Conservation (phyloP, 2,113 vertebrate genomes). For the Carettochelys insculpta region DNA sequence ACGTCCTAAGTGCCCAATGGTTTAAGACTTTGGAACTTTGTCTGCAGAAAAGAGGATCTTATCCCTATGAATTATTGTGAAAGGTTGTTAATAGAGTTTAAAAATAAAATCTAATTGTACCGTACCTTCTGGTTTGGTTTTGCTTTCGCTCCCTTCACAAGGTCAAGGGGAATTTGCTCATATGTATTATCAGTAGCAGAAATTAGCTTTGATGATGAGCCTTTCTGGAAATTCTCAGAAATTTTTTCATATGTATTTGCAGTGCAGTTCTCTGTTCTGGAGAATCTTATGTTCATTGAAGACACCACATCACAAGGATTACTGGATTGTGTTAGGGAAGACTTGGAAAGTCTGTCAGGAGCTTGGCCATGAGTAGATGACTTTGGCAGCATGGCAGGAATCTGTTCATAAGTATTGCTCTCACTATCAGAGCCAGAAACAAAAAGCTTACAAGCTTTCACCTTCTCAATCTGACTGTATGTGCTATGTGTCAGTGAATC, state of each 20-base stretch:
- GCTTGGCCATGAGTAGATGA: background rate
- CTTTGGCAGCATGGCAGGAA: conserved; percentile 27
- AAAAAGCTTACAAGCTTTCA: background rate
- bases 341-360: background rate
- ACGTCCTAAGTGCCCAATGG: background rate
- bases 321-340: background rate
- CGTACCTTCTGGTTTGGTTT: conserved; percentile 59
- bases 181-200: conserved; percentile 1
- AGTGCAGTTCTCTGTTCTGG: background rate
- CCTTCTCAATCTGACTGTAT: background rate
- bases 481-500: background rate
- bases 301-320: background rate
- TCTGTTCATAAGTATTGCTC: conserved; percentile 62
- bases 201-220: background rate
- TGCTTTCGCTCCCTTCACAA: conserved; percentile 16
- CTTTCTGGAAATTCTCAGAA: background rate
- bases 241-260: conserved; percentile 47
- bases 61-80: background rate
- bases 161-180: conserved; percentile 1
- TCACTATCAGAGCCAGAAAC: rapidly evolving
- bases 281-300: background rate
- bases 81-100: background rate
- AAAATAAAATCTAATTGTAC: background rate
- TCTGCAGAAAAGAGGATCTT: background rate
- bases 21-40: background rate